Percentiles rank a stretch among this genome's conserved stretches.
Conservation (phyloP, 1,140 invertebrate species). For the Anastrepha ludens region DNA sequence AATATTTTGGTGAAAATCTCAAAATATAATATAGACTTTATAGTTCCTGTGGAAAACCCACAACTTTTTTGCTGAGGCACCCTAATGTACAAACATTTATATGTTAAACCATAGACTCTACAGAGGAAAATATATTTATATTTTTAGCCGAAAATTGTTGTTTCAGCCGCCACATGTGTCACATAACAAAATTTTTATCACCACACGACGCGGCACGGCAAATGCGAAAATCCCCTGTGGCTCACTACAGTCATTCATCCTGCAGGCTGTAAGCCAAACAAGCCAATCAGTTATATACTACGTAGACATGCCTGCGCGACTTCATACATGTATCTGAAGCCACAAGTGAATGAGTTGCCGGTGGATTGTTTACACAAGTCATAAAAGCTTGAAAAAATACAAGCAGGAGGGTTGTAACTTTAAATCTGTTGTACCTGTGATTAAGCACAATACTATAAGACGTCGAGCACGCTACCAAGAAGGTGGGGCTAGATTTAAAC, state of each 20-base stretch:
- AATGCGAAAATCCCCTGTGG: background rate
- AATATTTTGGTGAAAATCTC: no score
- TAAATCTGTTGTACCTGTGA: no score
- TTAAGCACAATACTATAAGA: no score
- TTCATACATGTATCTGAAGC: background rate
- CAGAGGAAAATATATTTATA: background rate
- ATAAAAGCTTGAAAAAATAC: no score
- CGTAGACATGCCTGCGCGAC: background rate
- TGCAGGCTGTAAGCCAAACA: background rate
- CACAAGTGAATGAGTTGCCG: background rate
- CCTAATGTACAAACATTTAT: no score
- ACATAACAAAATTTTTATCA: slow-evolving; percentile 12
- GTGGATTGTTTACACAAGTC: background rate
- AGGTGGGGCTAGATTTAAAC: no score
- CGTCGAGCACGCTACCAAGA: no score
- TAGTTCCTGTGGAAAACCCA: no score
- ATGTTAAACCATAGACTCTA: no score
- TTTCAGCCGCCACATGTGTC: background rate
- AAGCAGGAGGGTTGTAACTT: no score
- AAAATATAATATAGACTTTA: no score
- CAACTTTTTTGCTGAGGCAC: no score
- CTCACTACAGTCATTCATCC: slow-evolving; percentile 3
- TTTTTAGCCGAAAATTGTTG: background rate
- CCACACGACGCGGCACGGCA: background rate
- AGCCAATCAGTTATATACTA: background rate